Evolutionary conservation across 2,797 vertebrate species (phyloP).

Genomic region (Epinephelus malabaricus): DNA sequence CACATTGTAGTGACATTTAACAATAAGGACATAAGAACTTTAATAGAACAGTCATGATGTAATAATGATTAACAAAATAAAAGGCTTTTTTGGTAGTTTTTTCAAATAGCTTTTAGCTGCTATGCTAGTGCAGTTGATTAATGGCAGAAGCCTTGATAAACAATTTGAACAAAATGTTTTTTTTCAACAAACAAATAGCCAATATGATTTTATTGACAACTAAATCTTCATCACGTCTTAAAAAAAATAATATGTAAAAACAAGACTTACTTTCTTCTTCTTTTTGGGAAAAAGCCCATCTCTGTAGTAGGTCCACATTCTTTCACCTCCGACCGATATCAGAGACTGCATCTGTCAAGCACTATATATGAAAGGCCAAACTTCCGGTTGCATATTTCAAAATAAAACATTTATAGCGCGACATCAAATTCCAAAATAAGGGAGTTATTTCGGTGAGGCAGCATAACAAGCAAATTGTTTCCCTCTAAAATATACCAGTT

Average conservation of each 20-base stretch:
- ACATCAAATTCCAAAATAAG: background rate
- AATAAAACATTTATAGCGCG: background rate
- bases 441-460: background rate
- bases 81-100: too few species aligned
- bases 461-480: background rate
- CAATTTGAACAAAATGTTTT: too few species aligned
- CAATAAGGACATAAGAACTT: background rate
- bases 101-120: background rate
- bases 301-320: constrained; percentile 74
- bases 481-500: too few species aligned
- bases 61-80: too few species aligned
- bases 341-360: background rate
- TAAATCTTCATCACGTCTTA: too few species aligned
- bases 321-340: fast-evolving
- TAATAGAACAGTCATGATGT: too few species aligned
- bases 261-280: constrained; percentile 59
- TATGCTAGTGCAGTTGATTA: background rate
- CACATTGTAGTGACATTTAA: background rate
- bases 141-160: too few species aligned
- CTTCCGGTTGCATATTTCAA: constrained; percentile 1
- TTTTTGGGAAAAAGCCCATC: constrained; percentile 57
- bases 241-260: too few species aligned
- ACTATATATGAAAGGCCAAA: fast-evolving
- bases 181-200: too few species aligned
- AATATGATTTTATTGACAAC: too few species aligned